These are phyloP conservation scores for Salvelinus alpinus DNA, from an alignment of 2,113 vertebrate species.

Conservation along the genomic window DNA sequence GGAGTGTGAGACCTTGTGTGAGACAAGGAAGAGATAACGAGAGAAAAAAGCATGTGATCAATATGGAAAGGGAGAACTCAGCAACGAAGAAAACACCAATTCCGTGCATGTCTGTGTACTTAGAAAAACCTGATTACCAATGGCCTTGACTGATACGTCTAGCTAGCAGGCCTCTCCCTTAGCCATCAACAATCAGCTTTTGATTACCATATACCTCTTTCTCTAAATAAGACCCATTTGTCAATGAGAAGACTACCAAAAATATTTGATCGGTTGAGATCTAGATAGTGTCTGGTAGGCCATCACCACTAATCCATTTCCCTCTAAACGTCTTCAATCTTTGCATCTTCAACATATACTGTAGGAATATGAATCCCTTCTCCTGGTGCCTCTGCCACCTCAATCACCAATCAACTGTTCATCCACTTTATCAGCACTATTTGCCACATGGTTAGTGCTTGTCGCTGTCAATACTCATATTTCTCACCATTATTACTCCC, in stretches of 20 bases:
- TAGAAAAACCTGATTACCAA: not conserved
- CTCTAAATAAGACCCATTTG: no score
- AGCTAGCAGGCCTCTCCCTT: no score
- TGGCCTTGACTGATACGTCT: no score
- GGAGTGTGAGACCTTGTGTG: no score
- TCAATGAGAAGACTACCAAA: no score
- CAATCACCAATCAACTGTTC: not conserved
- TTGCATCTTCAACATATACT: no score
- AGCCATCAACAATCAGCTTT: no score
- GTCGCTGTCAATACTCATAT: slow-evolving; percentile 3
- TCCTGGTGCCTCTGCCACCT: not conserved
- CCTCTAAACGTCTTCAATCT: not conserved
- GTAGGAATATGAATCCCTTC: no score
- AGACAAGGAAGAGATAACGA: no score
- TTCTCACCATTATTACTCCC: not conserved
- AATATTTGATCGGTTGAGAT: no score
- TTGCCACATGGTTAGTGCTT: not conserved
- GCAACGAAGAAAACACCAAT: not conserved
- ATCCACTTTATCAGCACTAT: slow-evolving; percentile 15
- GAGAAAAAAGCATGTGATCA: slow-evolving; percentile 3
- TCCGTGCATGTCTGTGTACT: not conserved
- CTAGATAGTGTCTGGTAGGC: no score
- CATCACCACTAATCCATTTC: not conserved
- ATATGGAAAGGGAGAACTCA: slow-evolving; percentile 12
- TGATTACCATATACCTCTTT: no score